Base-by-base conservation (phyloP, 2,888 invertebrate genomes). In the Drosophila atripex region DNA sequence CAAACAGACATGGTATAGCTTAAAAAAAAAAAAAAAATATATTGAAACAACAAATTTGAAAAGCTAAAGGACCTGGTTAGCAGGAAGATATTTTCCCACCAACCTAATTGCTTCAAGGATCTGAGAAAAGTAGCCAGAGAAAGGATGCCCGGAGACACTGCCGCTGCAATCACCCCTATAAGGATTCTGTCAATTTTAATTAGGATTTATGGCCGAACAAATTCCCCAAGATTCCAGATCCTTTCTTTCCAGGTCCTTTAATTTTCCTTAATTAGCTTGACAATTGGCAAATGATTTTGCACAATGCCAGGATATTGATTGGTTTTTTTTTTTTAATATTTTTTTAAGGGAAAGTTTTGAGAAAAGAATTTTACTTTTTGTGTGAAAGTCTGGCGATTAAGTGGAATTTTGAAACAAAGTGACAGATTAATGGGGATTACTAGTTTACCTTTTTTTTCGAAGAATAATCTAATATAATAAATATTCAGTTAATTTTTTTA, bases 241-340 rank as follows among this genome's bases (percentile, higher is more conserved):
- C 43, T 43, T 35, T 41, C 8, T 18, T 21, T 54, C 51, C 50
- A 35, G n/a, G 39, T 56, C 53, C 47, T 53, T 47, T 55, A 54
- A 58, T 69, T 51, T 51, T 39, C 41, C 60, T 71, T 77, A 87
- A 87, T 84, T 87, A 82, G 79, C 56, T 59, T 73, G 73, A 85
- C 85, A 85, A 84, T 85, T 87, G 85, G 74, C 78, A 75, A 84
- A 80, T 78, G 74, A 84, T 76, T 83, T 84, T 50, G 73, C 78
- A 84, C 73, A 69, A 69, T 69, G 32, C 58, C 38, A 21, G 25
- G 35, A 25, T 8, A 50, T 14, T 65, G 49, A 63, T 61, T 61
- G 41, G 25, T 21, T 32, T 43, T 12, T 8, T 53, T 32, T 11
- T 53, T 14, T 11, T 51, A 28, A 8, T 25, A 43, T 11, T 11